Evolutionary conservation across 2,888 invertebrate genomes (phyloP), one percentile per base, ranked within the genome.

Genomic region (Ennomos erosarius): DNA sequence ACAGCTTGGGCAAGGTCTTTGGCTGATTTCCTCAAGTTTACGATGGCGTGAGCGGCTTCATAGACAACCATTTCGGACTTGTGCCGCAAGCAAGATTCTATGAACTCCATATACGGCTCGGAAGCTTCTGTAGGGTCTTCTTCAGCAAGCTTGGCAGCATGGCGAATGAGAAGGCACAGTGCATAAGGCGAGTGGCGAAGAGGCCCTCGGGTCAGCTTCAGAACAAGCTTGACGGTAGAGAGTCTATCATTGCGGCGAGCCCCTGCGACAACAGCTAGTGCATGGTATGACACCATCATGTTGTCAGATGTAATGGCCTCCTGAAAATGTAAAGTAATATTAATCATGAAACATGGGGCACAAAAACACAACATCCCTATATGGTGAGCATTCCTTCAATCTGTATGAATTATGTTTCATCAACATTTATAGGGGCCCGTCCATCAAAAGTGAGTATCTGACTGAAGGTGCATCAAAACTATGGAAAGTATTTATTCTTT

Each of bases 61-160:
- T 99, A 99, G 26, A 98, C 97, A 0, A 99, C 99, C 96, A 99
- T 98, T 92, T 99, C 99, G 38, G 98, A 98, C 91, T 99, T 99
- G 85, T 99, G 99, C 0, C 99, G 95, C 46, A 99, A 93, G 81
- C 99, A 99, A 10, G 96, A 94, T 81, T 99, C 98, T 50, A 99
- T 97, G 79, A 98, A 99, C 44, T 97, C 96, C 74, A 98, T 96
- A 74, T 98, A 94, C 0, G 95, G 95, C 46, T 96, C 95, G 42
- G 96, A 95, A 0, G 94, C 90, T 10, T 94, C 93, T 0, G 95
- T 93, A 10, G 95, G 94, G 68, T 98, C 98, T 75, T 98, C 98
- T 77, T 99, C 98, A 62, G 98, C 97, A 9, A 99, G 92, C 84
- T 99, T 98, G 57, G 98, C 97, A 0, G 98, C 97, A 79, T 99